phyloP scores from a whole-genome alignment of 1,140 invertebrate species.

The Caenorhabditis remanei region DNA sequence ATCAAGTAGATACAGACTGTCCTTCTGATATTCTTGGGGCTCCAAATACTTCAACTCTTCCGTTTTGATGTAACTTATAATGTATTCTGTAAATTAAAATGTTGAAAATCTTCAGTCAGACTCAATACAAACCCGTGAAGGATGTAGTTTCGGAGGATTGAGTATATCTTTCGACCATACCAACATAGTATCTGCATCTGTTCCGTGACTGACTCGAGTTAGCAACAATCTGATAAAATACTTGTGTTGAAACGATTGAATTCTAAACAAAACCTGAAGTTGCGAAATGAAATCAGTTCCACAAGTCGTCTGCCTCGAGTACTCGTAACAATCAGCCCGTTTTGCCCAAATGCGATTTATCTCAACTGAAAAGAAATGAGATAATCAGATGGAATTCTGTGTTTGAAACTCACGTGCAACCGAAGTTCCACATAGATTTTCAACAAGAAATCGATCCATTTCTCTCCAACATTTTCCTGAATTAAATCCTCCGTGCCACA shows the following conservation, averaged over 20 bases:
- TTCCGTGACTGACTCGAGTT: too few species aligned
- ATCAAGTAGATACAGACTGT: neutral
- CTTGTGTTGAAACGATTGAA: too few species aligned
- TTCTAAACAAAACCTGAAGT: neutral
- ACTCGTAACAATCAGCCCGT: neutral
- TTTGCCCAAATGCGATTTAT: constrained; percentile 2
- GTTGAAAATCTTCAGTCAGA: too few species aligned
- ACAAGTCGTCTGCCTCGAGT: neutral
- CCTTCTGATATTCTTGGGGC: neutral
- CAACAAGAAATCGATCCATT: neutral
- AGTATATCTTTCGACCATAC: too few species aligned
- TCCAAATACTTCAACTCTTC: neutral
- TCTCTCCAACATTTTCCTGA: constrained; percentile 11
- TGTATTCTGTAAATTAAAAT: neutral
- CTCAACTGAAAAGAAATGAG: neutral
- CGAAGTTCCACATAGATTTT: neutral
- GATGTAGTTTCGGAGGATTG: too few species aligned
- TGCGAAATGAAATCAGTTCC: neutral
- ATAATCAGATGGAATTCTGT: too few species aligned
- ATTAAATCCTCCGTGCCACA: constrained; percentile 14
- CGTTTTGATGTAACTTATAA: neutral
- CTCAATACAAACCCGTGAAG: too few species aligned
- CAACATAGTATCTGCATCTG: too few species aligned
- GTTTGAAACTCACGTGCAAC: neutral
- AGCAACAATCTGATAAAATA: too few species aligned